Percentiles rank a stretch among this genome's conserved stretches.
Evolutionary conservation across 2,797 vertebrate species (phyloP).

Genomic region (Notolepis coatsorum): DNA sequence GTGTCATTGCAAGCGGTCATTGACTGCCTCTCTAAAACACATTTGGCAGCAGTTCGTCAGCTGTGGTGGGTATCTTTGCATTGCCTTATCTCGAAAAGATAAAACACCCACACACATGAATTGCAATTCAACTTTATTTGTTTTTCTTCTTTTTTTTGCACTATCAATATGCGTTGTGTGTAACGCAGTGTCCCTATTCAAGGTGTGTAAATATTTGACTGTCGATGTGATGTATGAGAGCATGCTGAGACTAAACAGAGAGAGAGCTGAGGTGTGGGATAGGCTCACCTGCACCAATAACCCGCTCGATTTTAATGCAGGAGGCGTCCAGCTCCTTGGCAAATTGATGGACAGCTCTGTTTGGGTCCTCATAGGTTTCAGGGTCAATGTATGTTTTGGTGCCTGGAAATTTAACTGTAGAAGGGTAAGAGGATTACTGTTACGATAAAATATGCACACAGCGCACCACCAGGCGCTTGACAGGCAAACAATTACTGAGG

Average conservation of each 20-base stretch:
- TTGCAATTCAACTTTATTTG: constrained; percentile 69
- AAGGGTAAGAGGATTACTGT: constrained; percentile 97
- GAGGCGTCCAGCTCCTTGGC: constrained; percentile 99
- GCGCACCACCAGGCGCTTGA: constrained; percentile 71
- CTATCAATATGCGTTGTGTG: constrained; percentile 69
- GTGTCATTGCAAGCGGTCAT: constrained; percentile 72
- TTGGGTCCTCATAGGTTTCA: constrained; percentile 99
- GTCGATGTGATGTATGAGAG: constrained; percentile 91
- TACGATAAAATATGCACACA: constrained; percentile 90
- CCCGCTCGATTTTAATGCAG: constrained; percentile 99
- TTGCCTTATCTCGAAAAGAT: constrained; percentile 37
- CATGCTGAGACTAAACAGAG: constrained; percentile 78
- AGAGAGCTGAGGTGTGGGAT: constrained; percentile 70
- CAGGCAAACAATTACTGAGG: constrained; percentile 71
- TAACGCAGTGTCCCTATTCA: constrained; percentile 68
- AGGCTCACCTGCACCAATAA: constrained; percentile 98
- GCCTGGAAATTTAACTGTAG: constrained; percentile 99
- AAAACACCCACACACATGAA: constrained; percentile 47
- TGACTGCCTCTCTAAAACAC: constrained; percentile 68
- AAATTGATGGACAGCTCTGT: constrained; percentile 99
- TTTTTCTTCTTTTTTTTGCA: constrained; percentile 47
- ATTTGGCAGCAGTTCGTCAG: constrained; percentile 78
- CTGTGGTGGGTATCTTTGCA: constrained; percentile 34
- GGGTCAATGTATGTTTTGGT: constrained; percentile 99
- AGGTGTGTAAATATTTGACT: constrained; percentile 90